These are phyloP conservation scores for Drosophila greeni DNA, from an alignment of 2,888 invertebrate genomes.

Conservation along the genomic window DNA sequence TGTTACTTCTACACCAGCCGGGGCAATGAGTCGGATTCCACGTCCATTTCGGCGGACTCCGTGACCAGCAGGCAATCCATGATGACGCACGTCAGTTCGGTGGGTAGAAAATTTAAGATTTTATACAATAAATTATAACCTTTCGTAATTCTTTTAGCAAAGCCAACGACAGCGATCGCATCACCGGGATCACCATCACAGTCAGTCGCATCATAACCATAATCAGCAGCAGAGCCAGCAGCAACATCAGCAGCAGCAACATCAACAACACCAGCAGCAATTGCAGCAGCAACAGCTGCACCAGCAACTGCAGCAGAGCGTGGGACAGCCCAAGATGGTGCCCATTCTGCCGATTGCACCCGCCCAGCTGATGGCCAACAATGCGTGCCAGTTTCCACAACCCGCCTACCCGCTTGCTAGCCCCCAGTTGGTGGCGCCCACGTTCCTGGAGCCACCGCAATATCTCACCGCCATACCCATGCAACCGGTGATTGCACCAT, in stretches of 20 bases:
- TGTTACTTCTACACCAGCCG: constrained; percentile 72
- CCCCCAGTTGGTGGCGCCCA: constrained; percentile 70
- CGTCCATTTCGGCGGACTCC: constrained; percentile 85
- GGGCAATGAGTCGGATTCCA: constrained; percentile 80
- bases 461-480: constrained; percentile 82
- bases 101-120: constrained; percentile 60
- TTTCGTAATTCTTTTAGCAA: constrained; percentile 40
- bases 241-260: constrained; percentile 54
- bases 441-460: constrained; percentile 80
- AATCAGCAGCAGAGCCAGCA: constrained; percentile 46
- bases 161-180: constrained; percentile 57
- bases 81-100: constrained; percentile 79
- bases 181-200: constrained; percentile 42
- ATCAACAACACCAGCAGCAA: constrained; percentile 56
- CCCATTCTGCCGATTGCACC: constrained; percentile 64
- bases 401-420: constrained; percentile 80
- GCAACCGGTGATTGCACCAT: constrained; percentile 81
- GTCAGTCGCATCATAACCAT: constrained; percentile 52
- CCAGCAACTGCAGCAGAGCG: constrained; percentile 59
- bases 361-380: constrained; percentile 62
- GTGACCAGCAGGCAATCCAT: constrained; percentile 82
- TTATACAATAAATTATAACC: not conserved
- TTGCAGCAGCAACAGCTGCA: constrained; percentile 60
- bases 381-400: constrained; percentile 80
- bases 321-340: constrained; percentile 57